Evolutionary conservation across 1,140 invertebrate genomes (phyloP).

Genomic region (Tenebrio molitor): DNA sequence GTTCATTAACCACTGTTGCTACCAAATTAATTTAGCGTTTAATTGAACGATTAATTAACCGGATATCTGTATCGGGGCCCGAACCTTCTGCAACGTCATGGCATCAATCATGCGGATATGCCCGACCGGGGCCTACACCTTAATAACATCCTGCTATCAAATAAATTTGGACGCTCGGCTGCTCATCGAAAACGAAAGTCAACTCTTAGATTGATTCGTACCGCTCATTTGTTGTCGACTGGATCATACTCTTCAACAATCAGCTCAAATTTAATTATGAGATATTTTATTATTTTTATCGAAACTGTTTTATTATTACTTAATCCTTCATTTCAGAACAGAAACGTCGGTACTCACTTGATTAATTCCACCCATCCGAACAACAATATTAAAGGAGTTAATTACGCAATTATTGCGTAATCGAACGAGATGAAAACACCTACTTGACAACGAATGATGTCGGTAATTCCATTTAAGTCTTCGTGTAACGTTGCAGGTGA

Average conservation of each 20-base stretch:
- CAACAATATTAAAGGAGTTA: slow-evolving; percentile 15
- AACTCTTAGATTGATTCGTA: too few relatives aligned
- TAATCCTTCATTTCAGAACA: too few relatives aligned
- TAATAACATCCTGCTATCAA: too few relatives aligned
- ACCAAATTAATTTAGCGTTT: slow-evolving; percentile 30
- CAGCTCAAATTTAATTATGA: too few relatives aligned
- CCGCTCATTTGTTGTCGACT: too few relatives aligned
- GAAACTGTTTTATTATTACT: too few relatives aligned
- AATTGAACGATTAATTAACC: slow-evolving; percentile 33
- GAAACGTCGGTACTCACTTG: too few relatives aligned
- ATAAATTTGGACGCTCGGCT: too few relatives aligned
- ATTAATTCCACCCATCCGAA: background rate
- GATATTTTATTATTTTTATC: too few relatives aligned
- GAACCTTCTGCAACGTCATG: background rate
- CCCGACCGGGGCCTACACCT: too few relatives aligned
- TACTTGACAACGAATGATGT: slow-evolving; percentile 17
- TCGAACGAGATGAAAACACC: slow-evolving; percentile 23
- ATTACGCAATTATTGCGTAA: slow-evolving; percentile 18
- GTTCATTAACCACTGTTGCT: slow-evolving; percentile 17
- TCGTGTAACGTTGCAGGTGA: slow-evolving; percentile 14
- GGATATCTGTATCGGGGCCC: slow-evolving; percentile 25
- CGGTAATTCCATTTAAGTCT: slow-evolving; percentile 26
- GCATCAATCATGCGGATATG: slow-evolving; percentile 14
- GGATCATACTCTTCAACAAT: too few relatives aligned
- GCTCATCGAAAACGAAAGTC: too few relatives aligned